These are phyloP conservation scores for Suncus etruscus DNA, from an alignment of 2,113 vertebrate species.

Conservation along the genomic window DNA sequence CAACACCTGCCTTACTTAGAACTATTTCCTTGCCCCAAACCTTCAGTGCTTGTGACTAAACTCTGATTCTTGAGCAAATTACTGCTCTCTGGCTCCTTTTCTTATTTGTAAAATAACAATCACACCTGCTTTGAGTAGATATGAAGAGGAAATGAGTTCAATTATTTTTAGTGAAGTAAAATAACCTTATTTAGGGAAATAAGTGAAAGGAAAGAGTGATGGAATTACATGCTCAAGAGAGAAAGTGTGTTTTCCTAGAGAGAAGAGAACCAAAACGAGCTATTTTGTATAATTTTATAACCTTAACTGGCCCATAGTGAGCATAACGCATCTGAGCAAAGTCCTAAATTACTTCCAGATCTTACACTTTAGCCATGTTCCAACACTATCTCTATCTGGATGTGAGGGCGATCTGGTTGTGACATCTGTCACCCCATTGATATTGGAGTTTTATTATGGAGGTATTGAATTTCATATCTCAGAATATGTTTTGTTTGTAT, in stretches of 20 bases:
- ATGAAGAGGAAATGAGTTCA: background rate
- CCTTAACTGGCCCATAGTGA: background rate
- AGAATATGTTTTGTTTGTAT: background rate
- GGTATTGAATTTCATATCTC: background rate
- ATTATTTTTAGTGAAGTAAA: background rate
- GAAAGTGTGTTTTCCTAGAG: no score
- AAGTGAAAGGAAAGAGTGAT: no score
- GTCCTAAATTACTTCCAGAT: conserved; percentile 21
- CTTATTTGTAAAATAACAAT: background rate
- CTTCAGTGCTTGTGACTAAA: background rate
- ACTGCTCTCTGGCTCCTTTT: conserved; percentile 24
- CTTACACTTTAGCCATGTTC: background rate
- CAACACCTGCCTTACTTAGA: no score
- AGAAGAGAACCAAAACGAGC: no score
- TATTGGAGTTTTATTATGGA: background rate
- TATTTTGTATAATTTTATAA: conserved; percentile 5
- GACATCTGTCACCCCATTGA: no score
- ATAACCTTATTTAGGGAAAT: no score
- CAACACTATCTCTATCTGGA: background rate
- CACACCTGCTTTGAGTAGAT: background rate
- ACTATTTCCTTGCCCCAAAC: background rate
- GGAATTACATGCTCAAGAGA: no score
- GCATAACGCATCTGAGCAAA: background rate
- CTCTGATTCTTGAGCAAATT: background rate
- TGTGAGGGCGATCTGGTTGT: no score